Evolutionary conservation across 2,797 vertebrate species (phyloP).

Genomic region (Pipistrellus kuhlii): DNA sequence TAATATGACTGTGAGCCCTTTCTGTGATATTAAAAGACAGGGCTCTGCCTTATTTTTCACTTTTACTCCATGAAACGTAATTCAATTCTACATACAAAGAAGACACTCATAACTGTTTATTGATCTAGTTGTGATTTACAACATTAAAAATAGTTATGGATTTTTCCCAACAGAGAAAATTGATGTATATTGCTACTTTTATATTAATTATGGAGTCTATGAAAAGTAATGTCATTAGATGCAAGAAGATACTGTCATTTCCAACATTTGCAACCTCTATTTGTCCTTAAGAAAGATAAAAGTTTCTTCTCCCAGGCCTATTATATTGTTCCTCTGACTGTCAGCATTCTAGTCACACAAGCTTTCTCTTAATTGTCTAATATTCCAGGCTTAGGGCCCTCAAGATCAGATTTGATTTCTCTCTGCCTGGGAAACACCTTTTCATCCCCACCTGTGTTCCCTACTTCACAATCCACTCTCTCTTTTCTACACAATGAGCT

Average conservation of each 20-base stretch:
- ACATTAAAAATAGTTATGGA: background rate
- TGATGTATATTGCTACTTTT: background rate
- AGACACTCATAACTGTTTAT: background rate
- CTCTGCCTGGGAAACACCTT: background rate
- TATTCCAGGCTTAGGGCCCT: background rate
- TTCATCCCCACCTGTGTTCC: background rate
- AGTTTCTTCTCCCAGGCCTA: background rate
- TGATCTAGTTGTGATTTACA: slow-evolving; percentile 5
- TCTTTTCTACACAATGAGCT: background rate
- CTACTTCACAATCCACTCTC: background rate
- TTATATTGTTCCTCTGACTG: background rate
- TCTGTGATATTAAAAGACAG: background rate
- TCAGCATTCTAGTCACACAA: background rate
- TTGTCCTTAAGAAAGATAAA: background rate
- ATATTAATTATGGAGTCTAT: background rate
- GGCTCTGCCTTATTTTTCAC: background rate
- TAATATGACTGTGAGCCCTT: background rate
- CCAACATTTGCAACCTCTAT: background rate
- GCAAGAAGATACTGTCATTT: background rate
- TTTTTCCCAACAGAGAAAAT: slow-evolving; percentile 24
- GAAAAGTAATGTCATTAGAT: slow-evolving; percentile 12
- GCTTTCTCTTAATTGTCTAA: background rate
- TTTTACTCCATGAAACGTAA: background rate
- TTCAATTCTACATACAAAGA: background rate
- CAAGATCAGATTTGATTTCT: background rate